Base-by-base conservation (phyloP, 37 sponge, comb jelly and placozoan genomes). In the Spongia lamella region DNA sequence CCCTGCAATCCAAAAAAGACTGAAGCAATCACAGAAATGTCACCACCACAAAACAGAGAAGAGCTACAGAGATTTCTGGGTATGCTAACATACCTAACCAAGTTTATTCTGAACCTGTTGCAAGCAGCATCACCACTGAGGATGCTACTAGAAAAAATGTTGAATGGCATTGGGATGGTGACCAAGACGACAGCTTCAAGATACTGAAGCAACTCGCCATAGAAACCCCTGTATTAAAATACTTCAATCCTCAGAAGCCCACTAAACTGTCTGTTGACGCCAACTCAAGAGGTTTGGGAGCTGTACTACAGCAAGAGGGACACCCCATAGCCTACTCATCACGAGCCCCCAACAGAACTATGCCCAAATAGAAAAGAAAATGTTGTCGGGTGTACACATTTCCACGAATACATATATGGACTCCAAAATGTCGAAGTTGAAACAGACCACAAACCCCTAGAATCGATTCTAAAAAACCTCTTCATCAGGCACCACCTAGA, bases 1-100 rank as follows among this genome's bases (percentile, higher is more conserved):
- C n/a, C n/a, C n/a, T n/a, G n/a, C n/a, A n/a, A 83, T 37, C 84
- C 84, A 33, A 56, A 63, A 31, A 81, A 81, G 34, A 63, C 73
- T 33, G 14, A 34, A 33, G 73, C 72, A 38, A 63, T 81, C 30
- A 50, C 19, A 35, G 57, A 72, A 20, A 81, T 81, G 82, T 25
- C 47, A 14, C 30, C 29, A 37, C 82, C 82, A 50, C 65, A 17
- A 6, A 56, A 38, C 6, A 50, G 35, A 29, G 59, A 65, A 19
- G 78, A 68, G 31, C 32, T 84, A 14, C 74, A 63, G 13, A 19
- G 76, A 56, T 65, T 83, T 25, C 25, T 83, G 63, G 84, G 84
- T 15, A 83, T 67, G 76, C 30, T 52, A n/a, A 83, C 56, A 1
- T 83, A 67, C 84, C 53, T 83, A 21, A 32, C 70, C 11, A 67